phyloP scores from a whole-genome alignment of 2,113 vertebrate species.

The Pseudois nayaur region DNA sequence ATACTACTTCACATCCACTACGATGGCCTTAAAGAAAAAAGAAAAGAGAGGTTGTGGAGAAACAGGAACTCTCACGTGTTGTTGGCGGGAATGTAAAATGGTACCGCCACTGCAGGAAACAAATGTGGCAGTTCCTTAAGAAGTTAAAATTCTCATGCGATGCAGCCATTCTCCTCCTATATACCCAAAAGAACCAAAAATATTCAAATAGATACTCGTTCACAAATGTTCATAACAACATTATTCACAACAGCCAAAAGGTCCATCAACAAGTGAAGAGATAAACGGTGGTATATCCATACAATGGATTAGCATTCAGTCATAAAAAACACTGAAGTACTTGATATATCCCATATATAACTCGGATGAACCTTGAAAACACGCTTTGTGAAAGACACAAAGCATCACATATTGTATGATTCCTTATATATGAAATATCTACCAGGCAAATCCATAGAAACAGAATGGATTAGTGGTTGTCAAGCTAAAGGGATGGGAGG shows the following conservation, averaged over 20 bases:
- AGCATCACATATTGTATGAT: not conserved
- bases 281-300: not conserved
- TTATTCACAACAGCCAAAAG: not conserved
- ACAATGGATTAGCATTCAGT: not conserved
- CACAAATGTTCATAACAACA: not conserved
- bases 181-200: not conserved
- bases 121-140: not conserved
- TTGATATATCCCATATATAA: accelerated
- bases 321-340: not conserved
- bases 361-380: not conserved
- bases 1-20: too few species aligned
- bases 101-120: accelerated
- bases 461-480: not conserved
- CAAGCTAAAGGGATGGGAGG: not conserved
- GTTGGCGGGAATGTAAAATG: not conserved
- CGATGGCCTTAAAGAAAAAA: too few species aligned
- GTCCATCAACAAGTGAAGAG: not conserved
- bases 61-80: accelerated
- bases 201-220: not conserved
- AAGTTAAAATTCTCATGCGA: not conserved
- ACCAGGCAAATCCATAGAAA: not conserved
- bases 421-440: not conserved
- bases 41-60: too few species aligned
- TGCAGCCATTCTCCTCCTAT: not conserved
- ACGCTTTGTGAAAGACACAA: not conserved